A percentile compares a stretch with the other conserved stretches of the same genome.
Conservation (phyloP, 2,888 invertebrate genomes). For the Sminthurides aquaticus region DNA sequence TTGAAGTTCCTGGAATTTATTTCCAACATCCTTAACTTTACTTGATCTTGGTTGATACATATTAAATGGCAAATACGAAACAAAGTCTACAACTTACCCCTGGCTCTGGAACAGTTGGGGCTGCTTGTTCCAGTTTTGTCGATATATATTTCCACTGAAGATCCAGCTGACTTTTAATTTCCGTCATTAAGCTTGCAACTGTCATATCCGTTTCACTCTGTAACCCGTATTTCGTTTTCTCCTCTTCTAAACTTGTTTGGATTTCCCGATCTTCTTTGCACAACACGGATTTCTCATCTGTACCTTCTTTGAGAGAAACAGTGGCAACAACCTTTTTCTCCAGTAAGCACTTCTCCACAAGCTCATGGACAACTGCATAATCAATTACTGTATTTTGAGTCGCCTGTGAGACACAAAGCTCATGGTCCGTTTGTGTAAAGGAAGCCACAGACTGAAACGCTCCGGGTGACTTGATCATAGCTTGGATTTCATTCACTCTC, state of each 20-base stretch:
- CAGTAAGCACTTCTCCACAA: background rate
- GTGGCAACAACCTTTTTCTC: background rate
- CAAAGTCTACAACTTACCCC: background rate
- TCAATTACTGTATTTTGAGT: background rate
- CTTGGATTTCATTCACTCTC: too few relatives aligned
- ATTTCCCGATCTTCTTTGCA: background rate
- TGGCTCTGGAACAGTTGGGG: conserved; percentile 3
- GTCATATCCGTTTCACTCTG: conserved; percentile 5
- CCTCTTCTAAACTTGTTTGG: background rate
- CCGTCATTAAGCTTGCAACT: conserved; percentile 12
- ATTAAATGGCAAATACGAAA: too few relatives aligned
- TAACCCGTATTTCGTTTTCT: background rate
- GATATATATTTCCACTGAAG: conserved; percentile 29
- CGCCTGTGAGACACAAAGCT: background rate
- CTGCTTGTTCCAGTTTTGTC: conserved; percentile 27
- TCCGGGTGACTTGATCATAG: background rate
- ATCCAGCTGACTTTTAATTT: conserved; percentile 19
- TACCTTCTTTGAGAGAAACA: background rate
- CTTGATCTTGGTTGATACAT: too few relatives aligned
- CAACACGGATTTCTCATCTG: background rate
- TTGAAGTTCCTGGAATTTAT: background rate
- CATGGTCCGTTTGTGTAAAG: background rate
- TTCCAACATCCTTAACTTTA: too few relatives aligned
- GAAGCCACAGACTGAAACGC: background rate
- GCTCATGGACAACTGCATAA: background rate